A percentile compares a stretch with the other conserved stretches of the same genome.
Evolutionary conservation across 2,888 invertebrate species (phyloP).

Genomic region (Apamea monoglypha): DNA sequence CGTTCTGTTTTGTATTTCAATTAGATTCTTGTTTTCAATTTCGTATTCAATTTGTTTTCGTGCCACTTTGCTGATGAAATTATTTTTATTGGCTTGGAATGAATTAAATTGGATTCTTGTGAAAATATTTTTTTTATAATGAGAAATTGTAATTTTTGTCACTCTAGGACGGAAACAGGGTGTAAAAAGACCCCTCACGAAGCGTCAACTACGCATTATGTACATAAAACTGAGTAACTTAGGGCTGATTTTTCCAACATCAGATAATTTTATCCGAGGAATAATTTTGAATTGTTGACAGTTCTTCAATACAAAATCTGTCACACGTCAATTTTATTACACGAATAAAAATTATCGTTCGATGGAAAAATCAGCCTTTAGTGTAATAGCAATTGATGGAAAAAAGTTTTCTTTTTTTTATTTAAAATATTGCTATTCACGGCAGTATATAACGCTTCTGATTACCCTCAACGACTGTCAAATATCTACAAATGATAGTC

Average conservation of each 20-base stretch:
- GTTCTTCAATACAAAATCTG: too few species aligned
- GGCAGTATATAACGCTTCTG: too few species aligned
- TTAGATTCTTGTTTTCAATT: slow-evolving; percentile 56
- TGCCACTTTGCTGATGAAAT: slow-evolving; percentile 36
- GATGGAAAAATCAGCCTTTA: too few species aligned
- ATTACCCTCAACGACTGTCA: too few species aligned
- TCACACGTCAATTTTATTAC: too few species aligned
- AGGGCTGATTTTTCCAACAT: too few species aligned
- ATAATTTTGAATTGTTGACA: too few species aligned
- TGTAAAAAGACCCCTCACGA: background rate
- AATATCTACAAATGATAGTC: too few species aligned
- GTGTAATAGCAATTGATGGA: too few species aligned
- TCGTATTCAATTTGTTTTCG: slow-evolving; percentile 51
- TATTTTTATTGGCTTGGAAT: slow-evolving; percentile 37
- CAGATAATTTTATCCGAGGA: too few species aligned
- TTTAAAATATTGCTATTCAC: background rate
- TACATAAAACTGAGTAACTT: too few species aligned
- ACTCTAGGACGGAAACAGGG: background rate
- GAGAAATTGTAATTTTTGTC: background rate
- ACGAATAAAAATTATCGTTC: too few species aligned
- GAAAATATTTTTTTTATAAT: background rate
- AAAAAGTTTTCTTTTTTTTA: background rate
- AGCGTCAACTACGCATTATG: background rate
- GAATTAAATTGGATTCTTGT: slow-evolving; percentile 32
- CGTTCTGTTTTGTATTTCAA: slow-evolving; percentile 52